These are phyloP conservation scores for Astyanax mexicanus DNA, from an alignment of 2,797 vertebrate species.

Conservation along the genomic window DNA sequence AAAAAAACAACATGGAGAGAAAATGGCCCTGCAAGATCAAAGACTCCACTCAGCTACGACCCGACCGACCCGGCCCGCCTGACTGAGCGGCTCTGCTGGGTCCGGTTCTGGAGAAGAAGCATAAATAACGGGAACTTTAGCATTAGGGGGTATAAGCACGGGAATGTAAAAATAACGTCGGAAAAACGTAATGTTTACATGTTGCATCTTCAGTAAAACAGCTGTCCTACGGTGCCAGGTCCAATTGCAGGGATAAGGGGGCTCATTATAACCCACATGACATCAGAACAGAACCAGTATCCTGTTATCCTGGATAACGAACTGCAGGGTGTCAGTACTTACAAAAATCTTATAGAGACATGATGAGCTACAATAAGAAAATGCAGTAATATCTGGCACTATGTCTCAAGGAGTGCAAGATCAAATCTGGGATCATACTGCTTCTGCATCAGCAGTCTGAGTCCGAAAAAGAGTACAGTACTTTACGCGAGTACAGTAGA, in stretches of 20 bases:
- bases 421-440: no score
- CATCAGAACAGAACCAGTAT: neutral
- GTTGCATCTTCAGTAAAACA: neutral
- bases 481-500: no score
- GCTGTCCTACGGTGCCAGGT: neutral
- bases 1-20: constrained; percentile 21
- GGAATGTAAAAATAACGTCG: neutral
- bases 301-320: neutral
- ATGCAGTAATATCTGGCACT: no score
- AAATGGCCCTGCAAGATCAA: constrained; percentile 33
- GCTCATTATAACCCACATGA: neutral
- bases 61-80: neutral
- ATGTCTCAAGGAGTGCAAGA: no score
- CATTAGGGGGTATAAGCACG: neutral
- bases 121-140: neutral
- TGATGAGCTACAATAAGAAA: neutral
- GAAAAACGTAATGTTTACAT: neutral
- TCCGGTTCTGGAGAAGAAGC: neutral
- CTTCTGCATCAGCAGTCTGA: no score
- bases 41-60: constrained; percentile 21
- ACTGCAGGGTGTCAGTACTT: neutral
- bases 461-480: no score
- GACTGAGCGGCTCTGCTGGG: neutral
- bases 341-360: neutral
- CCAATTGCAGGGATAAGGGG: neutral